Conservation (phyloP, 2,888 invertebrate species). For the Nephrotoma guestfalica region DNA sequence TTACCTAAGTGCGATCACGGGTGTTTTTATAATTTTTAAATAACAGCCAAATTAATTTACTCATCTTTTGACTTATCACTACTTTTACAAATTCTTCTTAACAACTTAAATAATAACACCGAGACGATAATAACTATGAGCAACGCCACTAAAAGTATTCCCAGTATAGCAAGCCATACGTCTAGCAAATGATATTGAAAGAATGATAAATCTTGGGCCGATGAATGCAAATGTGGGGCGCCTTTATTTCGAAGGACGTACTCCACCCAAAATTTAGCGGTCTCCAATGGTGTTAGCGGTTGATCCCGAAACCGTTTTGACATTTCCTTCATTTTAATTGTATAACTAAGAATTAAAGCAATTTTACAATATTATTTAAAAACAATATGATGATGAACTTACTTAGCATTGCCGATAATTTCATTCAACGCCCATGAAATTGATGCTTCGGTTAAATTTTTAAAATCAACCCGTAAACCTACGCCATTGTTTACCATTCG, state of each 20-base stretch:
- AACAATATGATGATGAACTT: constrained; percentile 2
- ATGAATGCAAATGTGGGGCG: constrained; percentile 2
- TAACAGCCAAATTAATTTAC: background rate
- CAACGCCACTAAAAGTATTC: background rate
- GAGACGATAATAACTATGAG: background rate
- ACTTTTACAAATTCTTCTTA: background rate
- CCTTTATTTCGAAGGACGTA: constrained; percentile 9
- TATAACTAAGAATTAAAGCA: background rate
- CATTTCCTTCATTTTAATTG: constrained; percentile 1
- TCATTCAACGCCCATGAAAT: constrained; percentile 14
- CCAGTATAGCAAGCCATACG: background rate
- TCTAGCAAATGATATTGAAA: constrained; percentile 10
- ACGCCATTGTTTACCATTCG: constrained; percentile 15
- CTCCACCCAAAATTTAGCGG: constrained; percentile 10
- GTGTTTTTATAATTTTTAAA: too few relatives aligned
- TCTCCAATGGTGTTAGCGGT: constrained; percentile 8
- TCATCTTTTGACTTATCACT: background rate
- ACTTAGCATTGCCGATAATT: constrained; percentile 20
- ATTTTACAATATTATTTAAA: background rate
- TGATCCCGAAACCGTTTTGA: constrained; percentile 8
- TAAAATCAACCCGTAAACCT: constrained; percentile 16
- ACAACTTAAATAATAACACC: background rate
- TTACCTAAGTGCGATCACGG: too few relatives aligned
- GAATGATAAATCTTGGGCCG: constrained; percentile 5
- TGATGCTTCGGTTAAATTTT: constrained; percentile 15